Evolutionary conservation across 92 coral and sea anemone species (phyloP).

Genomic region (Actinostola sp.): DNA sequence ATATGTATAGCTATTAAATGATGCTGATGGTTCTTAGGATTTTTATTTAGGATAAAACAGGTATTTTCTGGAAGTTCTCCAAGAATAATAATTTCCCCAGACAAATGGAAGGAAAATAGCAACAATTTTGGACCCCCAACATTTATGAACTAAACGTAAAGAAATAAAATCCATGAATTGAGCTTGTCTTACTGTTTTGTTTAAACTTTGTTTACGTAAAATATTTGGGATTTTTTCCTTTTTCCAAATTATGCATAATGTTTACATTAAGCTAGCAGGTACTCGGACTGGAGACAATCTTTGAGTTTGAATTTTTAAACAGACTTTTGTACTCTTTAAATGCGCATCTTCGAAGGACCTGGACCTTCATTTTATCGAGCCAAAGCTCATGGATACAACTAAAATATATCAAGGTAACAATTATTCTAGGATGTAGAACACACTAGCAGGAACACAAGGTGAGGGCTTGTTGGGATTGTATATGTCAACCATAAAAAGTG

Average conservation of each 20-base stretch:
- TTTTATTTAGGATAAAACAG: no score
- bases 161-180: no score
- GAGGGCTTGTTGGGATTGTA: no score
- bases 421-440: neutral
- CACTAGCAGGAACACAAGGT: no score
- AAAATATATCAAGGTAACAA: neutral
- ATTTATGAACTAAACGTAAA: no score
- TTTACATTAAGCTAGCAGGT: slow-evolving; percentile 27
- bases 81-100: no score
- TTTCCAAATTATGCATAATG: slow-evolving; percentile 18
- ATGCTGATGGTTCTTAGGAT: neutral
- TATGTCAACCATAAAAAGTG: no score
- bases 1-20: no score
- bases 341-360: neutral
- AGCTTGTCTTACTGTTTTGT: no score
- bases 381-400: neutral
- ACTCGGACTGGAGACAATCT: slow-evolving; percentile 16
- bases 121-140: no score
- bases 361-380: neutral
- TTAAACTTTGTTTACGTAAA: neutral
- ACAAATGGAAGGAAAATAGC: no score
- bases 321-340: slow-evolving; percentile 3
- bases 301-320: slow-evolving; percentile 26
- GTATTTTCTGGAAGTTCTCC: slow-evolving; percentile 12
- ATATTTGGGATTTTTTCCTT: neutral